Base-by-base conservation (phyloP, 2,797 vertebrate genomes). In the Periophthalmus magnuspinnatus region DNA sequence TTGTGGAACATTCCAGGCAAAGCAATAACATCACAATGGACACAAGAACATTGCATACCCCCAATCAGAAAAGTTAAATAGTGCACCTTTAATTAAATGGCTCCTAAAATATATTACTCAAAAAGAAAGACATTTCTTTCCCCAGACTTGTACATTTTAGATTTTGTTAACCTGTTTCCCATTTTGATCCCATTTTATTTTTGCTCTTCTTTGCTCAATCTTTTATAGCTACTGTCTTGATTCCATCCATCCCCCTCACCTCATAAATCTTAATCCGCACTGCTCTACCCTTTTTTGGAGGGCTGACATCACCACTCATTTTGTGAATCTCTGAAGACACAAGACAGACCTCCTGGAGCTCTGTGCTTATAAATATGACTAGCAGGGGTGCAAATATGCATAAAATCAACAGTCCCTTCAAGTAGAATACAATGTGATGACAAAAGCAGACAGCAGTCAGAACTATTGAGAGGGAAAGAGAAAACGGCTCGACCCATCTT, bases 371-470 rank as follows among this genome's bases (percentile, higher is more conserved):
- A 48, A 60, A 50, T 64, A 72, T 78, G 67, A 86, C 54, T 74
- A 82, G 73, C 65, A 73, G 62, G 45, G 38, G 4, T n/a, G 68
- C 52, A 69, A 71, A 73, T 64, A 73, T 66, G 67, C 61, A 65
- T 56, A 69, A 68, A 83, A 56, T 78, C 82, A 64, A 24, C 67
- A 65, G 69, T 4, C 5, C 48, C 50, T 61, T 70, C 62, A 69
- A 74, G 61, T 22, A 28, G 36, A 80, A 36, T 58, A 19, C 24
- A 58, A 71, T 70, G 72, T 81, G 83, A 84, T 82, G 69, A 80
- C 61, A 80, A 78, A 81, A 86, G 36, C 76, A 81, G 78, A 55
- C 68, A 52, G 24, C 54, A 47, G 64, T 71, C 45, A 52, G 67
- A 71, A 69, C 10, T 2, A 22, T 50, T 47, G 69, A 69, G 52